phyloP scores from a whole-genome alignment of 2,113 vertebrate genomes.

The Phalacrocorax pelagicus region DNA sequence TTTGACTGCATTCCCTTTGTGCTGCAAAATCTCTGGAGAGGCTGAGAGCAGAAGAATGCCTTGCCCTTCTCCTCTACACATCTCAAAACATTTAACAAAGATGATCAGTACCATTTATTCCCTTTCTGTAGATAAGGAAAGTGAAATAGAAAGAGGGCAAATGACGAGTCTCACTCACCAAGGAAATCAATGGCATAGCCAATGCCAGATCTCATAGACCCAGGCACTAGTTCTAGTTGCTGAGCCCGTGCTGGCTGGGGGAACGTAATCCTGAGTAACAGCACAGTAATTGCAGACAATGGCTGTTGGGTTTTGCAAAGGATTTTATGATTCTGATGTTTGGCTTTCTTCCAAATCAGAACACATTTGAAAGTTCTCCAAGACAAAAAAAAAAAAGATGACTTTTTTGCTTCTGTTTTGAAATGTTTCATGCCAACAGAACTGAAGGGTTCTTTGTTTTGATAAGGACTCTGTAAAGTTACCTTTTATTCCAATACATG shows the following conservation, averaged over 20 bases:
- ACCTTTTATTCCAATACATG: neutral
- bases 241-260: neutral
- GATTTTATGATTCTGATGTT: neutral
- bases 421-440: neutral
- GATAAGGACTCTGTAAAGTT: neutral
- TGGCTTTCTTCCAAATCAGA: neutral
- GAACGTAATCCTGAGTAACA: neutral
- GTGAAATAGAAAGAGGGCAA: neutral
- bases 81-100: constrained; percentile 23
- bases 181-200: neutral
- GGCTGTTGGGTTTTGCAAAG: neutral
- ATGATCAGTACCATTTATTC: neutral
- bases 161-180: neutral
- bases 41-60: neutral
- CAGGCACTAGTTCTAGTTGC: neutral
- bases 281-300: neutral
- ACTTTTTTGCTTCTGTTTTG: neutral
- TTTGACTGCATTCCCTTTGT: neutral
- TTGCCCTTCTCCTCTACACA: neutral
- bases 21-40: neutral
- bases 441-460: neutral
- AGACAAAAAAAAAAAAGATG: accelerated
- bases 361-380: neutral
- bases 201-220: neutral
- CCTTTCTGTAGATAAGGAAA: neutral